A percentile compares a stretch with the other conserved stretches of the same genome.
Evolutionary conservation across 1,140 invertebrate genomes (phyloP).

Genomic region (Aphelinus atriplicis): DNA sequence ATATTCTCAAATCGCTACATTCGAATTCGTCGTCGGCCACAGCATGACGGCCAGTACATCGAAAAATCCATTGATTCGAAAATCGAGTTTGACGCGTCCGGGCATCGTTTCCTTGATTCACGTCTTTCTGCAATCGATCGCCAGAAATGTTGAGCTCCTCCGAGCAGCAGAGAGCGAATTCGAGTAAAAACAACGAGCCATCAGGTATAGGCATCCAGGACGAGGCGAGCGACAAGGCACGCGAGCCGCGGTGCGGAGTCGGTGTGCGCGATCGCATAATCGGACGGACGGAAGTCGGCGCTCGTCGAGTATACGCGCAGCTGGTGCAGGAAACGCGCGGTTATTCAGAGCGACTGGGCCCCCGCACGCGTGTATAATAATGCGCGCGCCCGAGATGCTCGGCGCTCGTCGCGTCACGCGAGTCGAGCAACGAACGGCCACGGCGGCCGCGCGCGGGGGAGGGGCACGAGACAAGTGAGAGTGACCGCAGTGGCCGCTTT

Average conservation of each 20-base stretch:
- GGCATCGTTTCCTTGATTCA: too few relatives aligned
- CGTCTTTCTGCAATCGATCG: too few relatives aligned
- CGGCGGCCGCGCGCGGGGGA: slow-evolving; percentile 44
- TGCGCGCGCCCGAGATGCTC: not conserved
- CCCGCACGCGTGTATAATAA: slow-evolving; percentile 30
- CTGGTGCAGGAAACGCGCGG: slow-evolving; percentile 55
- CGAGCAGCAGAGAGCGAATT: too few relatives aligned
- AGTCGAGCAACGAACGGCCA: not conserved
- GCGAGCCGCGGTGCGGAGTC: slow-evolving; percentile 33
- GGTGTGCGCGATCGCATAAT: slow-evolving; percentile 48
- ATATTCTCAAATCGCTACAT: too few relatives aligned
- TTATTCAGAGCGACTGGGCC: slow-evolving; percentile 27
- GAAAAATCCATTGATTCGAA: too few relatives aligned
- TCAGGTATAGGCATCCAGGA: slow-evolving; percentile 14
- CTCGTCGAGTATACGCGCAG: slow-evolving; percentile 38
- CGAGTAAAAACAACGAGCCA: too few relatives aligned
- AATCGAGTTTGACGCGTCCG: too few relatives aligned
- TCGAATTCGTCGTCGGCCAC: too few relatives aligned
- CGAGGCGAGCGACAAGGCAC: slow-evolving; percentile 47
- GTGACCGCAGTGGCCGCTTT: too few relatives aligned
- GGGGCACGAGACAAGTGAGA: not conserved
- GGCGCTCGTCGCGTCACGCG: not conserved
- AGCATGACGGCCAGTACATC: too few relatives aligned
- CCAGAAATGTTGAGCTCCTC: too few relatives aligned
- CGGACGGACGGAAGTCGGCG: slow-evolving; percentile 52